Evolutionary conservation across 2,113 vertebrate genomes (phyloP).

Genomic region (Geococcyx californianus): DNA sequence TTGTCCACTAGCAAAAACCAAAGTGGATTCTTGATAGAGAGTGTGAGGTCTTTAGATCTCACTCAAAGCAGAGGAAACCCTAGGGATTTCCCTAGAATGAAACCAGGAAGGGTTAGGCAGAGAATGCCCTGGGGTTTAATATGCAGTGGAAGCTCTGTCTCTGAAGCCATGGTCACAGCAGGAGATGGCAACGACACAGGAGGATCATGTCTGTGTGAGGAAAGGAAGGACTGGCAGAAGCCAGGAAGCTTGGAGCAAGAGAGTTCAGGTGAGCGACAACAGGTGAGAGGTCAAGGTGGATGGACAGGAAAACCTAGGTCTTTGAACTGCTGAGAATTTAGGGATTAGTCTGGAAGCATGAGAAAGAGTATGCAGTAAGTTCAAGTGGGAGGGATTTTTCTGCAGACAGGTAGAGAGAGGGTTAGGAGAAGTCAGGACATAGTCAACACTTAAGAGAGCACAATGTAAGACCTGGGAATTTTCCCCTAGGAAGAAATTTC

Average conservation of each 20-base stretch:
- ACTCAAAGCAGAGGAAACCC: not conserved
- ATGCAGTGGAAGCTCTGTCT: not conserved
- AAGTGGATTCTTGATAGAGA: not conserved
- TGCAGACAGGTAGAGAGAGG: not conserved
- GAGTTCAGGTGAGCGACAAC: not conserved
- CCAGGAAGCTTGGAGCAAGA: not conserved
- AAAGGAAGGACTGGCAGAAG: not conserved
- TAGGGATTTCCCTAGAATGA: not conserved
- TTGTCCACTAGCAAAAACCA: not conserved
- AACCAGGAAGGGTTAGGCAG: not conserved
- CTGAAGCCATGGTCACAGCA: not conserved
- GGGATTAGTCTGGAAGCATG: not conserved
- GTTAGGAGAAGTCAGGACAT: not conserved
- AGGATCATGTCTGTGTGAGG: not conserved
- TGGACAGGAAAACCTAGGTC: not conserved
- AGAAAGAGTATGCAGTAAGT: not conserved
- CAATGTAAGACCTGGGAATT: not conserved
- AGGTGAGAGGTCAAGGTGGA: not conserved
- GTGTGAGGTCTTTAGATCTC: not conserved
- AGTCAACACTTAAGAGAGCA: fast-evolving
- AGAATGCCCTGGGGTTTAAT: not conserved
- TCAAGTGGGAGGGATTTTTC: not conserved
- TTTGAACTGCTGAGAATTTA: not conserved
- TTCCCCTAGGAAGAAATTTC: not conserved
- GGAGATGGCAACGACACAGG: not conserved